A percentile compares a stretch with the other conserved stretches of the same genome.
phyloP scores from a whole-genome alignment of 2,797 vertebrate genomes.

The Brotula barbata region DNA sequence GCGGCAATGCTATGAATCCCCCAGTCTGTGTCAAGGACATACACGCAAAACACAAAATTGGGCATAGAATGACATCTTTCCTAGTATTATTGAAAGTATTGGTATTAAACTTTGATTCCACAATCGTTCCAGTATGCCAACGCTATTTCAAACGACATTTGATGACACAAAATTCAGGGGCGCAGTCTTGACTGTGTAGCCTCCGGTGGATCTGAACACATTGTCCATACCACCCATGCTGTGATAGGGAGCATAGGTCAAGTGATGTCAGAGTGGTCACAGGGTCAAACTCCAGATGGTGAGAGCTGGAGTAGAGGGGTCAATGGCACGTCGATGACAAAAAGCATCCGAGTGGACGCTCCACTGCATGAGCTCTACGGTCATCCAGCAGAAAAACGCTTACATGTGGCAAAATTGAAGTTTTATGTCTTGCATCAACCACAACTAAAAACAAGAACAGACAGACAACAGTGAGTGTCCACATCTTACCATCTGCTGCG shows the following conservation, averaged over 20 bases:
- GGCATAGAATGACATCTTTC: too few relatives aligned
- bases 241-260: slow-evolving; percentile 27
- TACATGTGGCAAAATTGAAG: neutral
- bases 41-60: neutral
- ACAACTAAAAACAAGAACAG: slow-evolving; percentile 2
- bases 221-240: slow-evolving; percentile 14
- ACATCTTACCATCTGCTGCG: slow-evolving; percentile 69
- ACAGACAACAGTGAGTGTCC: slow-evolving; percentile 25
- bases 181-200: neutral
- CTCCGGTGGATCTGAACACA: neutral
- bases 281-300: slow-evolving; percentile 58
- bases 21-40: neutral
- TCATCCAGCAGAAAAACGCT: neutral
- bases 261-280: slow-evolving; percentile 32
- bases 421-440: slow-evolving; percentile 3
- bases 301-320: slow-evolving; percentile 27
- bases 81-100: neutral
- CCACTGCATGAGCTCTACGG: neutral
- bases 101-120: neutral
- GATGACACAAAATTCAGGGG: neutral
- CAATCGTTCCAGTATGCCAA: neutral
- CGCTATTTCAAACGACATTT: too few relatives aligned
- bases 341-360: slow-evolving; percentile 14
- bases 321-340: slow-evolving; percentile 7
- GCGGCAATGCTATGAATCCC: too few relatives aligned